phyloP scores from a whole-genome alignment of 2,113 vertebrate genomes.

The Bufo gargarizans region DNA sequence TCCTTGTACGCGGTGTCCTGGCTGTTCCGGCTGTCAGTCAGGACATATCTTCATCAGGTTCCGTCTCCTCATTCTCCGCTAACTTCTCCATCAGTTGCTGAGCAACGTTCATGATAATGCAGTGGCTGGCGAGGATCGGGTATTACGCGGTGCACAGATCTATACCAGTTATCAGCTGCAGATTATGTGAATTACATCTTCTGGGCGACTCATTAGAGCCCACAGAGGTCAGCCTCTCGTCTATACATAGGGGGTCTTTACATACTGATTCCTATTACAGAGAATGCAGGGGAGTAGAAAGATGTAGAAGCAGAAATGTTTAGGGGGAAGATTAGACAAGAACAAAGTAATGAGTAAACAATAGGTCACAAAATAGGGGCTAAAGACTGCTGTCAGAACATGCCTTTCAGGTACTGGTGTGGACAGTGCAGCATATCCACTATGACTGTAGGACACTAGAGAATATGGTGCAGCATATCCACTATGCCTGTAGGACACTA shows the following conservation, averaged over 20 bases:
- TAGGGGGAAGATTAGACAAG: no score
- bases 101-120: background rate
- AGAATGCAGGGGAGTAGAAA: background rate
- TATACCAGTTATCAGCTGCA: background rate
- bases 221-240: background rate
- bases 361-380: no score
- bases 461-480: no score
- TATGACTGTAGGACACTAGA: no score
- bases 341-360: no score
- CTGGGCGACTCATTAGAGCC: background rate
- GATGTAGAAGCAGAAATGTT: no score
- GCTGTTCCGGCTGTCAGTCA: background rate
- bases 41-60: background rate
- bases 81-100: background rate
- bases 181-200: background rate
- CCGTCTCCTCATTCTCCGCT: background rate
- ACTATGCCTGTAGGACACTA: no score
- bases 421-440: no score
- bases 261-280: background rate
- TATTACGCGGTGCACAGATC: background rate
- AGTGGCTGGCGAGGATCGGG: background rate
- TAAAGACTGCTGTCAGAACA: no score
- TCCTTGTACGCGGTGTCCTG: background rate
- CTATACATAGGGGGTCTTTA: no score
- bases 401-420: no score